phyloP scores from a whole-genome alignment of 2,113 vertebrate species.

The Atractosteus spatula region DNA sequence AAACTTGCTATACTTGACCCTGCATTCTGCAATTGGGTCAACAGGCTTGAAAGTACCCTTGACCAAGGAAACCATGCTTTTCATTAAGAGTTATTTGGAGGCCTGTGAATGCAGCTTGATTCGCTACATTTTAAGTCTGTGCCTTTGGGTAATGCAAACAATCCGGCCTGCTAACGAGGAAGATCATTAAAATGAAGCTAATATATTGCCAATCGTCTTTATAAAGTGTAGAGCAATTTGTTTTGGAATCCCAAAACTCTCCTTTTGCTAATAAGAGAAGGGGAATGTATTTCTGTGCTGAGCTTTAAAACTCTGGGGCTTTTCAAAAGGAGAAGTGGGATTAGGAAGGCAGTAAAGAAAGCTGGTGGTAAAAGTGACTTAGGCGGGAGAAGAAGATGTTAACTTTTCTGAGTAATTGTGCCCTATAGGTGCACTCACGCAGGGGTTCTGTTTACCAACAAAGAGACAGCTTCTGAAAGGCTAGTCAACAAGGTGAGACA shows the following conservation, averaged over 20 bases:
- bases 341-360: slow-evolving; percentile 6
- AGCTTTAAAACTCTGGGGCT: background rate
- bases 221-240: slow-evolving; percentile 9
- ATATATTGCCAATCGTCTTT: background rate
- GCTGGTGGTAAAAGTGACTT: slow-evolving; percentile 6
- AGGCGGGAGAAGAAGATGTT: slow-evolving; percentile 31
- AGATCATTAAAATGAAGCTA: slow-evolving; percentile 7
- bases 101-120: background rate
- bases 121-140: no score
- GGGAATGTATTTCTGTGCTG: background rate
- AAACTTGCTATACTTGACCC: no score
- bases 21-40: no score
- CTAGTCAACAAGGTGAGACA: slow-evolving; percentile 38
- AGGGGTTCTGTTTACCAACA: slow-evolving; percentile 35
- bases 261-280: slow-evolving; percentile 6
- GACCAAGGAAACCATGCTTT: no score
- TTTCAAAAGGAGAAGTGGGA: background rate
- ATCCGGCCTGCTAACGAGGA: background rate
- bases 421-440: slow-evolving; percentile 25
- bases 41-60: no score
- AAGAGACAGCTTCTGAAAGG: slow-evolving; percentile 21
- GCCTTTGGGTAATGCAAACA: slow-evolving; percentile 5
- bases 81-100: background rate
- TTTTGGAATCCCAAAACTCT: slow-evolving; percentile 2
- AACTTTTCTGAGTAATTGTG: slow-evolving; percentile 21